These are phyloP conservation scores for Macrotus californicus DNA, from an alignment of 2,113 vertebrate species.

Conservation along the genomic window DNA sequence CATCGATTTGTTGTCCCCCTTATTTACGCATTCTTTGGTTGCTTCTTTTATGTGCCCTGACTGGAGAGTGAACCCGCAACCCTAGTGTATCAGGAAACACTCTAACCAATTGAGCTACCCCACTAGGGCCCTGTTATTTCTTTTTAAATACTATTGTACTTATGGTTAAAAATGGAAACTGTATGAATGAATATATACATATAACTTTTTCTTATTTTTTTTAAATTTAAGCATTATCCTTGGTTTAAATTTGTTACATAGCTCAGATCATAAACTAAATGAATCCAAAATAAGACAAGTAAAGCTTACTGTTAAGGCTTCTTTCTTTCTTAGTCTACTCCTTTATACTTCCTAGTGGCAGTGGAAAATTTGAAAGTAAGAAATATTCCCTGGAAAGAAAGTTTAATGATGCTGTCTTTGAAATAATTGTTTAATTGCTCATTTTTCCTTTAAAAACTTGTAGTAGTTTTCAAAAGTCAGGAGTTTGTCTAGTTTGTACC, in stretches of 20 bases:
- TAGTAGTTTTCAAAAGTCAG: constrained; percentile 19
- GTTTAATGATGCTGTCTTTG: constrained; percentile 17
- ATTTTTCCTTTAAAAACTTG: constrained; percentile 19
- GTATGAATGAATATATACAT: constrained; percentile 37
- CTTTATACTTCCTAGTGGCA: not conserved
- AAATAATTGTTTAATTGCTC: constrained; percentile 32
- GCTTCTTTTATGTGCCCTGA: too few relatives aligned
- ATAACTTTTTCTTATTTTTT: constrained; percentile 61
- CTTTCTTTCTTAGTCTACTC: not conserved
- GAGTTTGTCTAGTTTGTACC: not conserved
- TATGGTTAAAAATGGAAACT: constrained; percentile 39
- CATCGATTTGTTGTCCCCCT: too few relatives aligned
- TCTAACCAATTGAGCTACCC: too few relatives aligned
- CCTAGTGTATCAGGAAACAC: too few relatives aligned
- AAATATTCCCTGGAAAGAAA: not conserved
- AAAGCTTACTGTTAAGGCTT: not conserved
- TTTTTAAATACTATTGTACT: not conserved
- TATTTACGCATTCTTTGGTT: too few relatives aligned
- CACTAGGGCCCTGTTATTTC: too few relatives aligned
- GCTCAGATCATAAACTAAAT: constrained; percentile 42
- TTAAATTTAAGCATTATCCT: constrained; percentile 49
- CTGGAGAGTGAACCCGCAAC: too few relatives aligned
- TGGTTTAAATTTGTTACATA: constrained; percentile 55
- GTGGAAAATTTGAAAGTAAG: constrained; percentile 20
- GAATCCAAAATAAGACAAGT: not conserved